A percentile compares a stretch with the other conserved stretches of the same genome.
Evolutionary conservation across 2,797 vertebrate species (phyloP).

Genomic region (Garrulus glandarius): DNA sequence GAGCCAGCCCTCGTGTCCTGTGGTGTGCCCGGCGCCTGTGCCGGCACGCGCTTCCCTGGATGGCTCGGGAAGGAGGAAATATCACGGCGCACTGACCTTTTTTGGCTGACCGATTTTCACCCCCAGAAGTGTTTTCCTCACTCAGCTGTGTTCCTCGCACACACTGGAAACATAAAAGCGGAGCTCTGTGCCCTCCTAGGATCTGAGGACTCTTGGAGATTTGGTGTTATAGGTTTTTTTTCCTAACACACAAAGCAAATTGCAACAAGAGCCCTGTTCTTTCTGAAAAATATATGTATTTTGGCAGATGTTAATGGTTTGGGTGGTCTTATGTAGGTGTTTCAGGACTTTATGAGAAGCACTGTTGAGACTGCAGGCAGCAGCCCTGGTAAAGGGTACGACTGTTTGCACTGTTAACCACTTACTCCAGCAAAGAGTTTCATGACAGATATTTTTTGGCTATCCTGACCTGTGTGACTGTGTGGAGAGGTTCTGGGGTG

Average conservation of each 20-base stretch:
- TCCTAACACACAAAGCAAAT: neutral
- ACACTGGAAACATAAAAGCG: fast-evolving
- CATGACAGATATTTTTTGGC: neutral
- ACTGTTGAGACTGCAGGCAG: neutral
- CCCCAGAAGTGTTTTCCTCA: neutral
- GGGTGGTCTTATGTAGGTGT: neutral
- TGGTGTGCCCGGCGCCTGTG: fast-evolving
- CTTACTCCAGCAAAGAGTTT: neutral
- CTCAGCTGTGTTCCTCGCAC: neutral
- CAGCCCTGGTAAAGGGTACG: neutral
- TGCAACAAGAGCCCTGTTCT: neutral
- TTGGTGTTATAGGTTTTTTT: neutral
- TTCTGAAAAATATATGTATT: neutral
- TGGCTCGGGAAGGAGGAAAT: neutral
- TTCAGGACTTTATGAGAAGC: neutral
- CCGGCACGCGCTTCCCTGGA: fast-evolving
- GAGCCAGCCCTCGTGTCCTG: neutral
- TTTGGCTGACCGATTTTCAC: neutral
- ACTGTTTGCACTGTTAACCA: neutral
- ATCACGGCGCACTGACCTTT: fast-evolving
- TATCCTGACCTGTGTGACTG: neutral
- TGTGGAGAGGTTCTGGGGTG: neutral
- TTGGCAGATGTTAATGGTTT: neutral
- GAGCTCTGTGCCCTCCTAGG: neutral
- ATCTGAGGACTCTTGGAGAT: neutral